Conservation (phyloP, 2,888 invertebrate genomes). For the Andrena marginata region DNA sequence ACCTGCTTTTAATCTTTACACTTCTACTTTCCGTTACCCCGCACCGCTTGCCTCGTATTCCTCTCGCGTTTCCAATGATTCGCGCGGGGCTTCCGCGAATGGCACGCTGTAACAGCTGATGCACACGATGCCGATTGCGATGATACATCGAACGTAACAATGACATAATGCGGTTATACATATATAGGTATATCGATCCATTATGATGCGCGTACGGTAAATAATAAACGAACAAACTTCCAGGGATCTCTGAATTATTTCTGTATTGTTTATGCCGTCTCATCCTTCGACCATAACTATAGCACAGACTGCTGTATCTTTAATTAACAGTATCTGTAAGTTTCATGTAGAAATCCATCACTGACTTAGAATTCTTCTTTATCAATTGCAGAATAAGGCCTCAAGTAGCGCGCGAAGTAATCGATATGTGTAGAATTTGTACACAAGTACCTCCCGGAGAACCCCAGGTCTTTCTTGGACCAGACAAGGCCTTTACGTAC, state of each 20-base stretch:
- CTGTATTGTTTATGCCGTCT: not conserved
- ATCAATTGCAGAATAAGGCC: slow-evolving; percentile 93
- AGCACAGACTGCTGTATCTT: no score
- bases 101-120: slow-evolving; percentile 43
- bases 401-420: slow-evolving; percentile 95
- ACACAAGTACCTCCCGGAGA: slow-evolving; percentile 95
- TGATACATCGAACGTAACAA: slow-evolving; percentile 4
- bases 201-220: not conserved
- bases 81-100: slow-evolving; percentile 10
- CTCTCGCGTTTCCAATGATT: not conserved
- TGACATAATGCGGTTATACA: slow-evolving; percentile 22
- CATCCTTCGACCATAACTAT: no score
- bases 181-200: not conserved
- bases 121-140: not conserved
- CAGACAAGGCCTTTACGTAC: slow-evolving; percentile 98
- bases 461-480: slow-evolving; percentile 96
- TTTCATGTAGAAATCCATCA: no score
- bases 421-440: slow-evolving; percentile 97
- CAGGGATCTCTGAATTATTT: not conserved
- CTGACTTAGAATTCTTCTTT: slow-evolving; percentile 20
- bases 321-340: no score
- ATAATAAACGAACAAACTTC: not conserved
- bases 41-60: not conserved
- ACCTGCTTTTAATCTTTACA: slow-evolving; percentile 5
- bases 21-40: not conserved